Conservation (phyloP, 2,888 invertebrate species). For the Microplitis deprimator region DNA sequence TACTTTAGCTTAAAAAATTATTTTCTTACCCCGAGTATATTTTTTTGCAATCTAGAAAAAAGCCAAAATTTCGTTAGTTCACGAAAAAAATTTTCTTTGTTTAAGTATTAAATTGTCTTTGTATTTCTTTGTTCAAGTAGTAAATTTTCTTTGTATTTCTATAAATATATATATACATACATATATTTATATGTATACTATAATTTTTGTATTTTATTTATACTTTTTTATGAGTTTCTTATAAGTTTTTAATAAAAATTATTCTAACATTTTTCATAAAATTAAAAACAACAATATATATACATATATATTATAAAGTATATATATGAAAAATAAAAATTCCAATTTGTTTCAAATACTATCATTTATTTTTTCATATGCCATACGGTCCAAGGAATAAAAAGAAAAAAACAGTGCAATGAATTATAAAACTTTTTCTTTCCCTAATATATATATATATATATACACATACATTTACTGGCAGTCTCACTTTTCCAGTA, state of each 20-base stretch:
- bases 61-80: no score
- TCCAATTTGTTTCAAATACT: conserved; percentile 59
- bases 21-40: no score
- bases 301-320: conserved; percentile 16
- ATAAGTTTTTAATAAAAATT: background rate
- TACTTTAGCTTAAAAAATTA: no score
- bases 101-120: no score
- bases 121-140: no score
- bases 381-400: conserved; percentile 53
- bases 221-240: background rate
- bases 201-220: background rate
- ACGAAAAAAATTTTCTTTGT: no score
- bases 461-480: background rate
- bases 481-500: conserved; percentile 53
- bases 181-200: no score
- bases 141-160: no score
- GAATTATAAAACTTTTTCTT: conserved; percentile 67
- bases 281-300: conserved; percentile 7
- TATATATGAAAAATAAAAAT: conserved; percentile 53
- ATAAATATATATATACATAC: no score
- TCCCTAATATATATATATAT: background rate
- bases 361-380: conserved; percentile 9
- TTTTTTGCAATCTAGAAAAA: no score
- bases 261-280: background rate
- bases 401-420: conserved; percentile 62